These are phyloP conservation scores for Callithrix jacchus DNA, from an alignment of 2,113 vertebrate genomes.

Conservation along the genomic window DNA sequence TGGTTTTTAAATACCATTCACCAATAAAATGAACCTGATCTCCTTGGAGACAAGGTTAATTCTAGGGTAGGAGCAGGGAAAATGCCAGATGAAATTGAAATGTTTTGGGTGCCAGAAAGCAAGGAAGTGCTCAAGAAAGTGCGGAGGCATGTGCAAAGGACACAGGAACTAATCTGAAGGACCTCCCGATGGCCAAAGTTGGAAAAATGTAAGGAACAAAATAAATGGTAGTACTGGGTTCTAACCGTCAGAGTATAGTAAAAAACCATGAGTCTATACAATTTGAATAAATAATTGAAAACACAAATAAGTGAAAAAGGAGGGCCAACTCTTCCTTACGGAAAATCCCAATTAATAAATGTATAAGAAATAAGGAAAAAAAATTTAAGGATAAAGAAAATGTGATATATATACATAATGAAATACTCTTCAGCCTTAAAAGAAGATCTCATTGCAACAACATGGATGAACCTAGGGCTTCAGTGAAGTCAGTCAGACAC, in stretches of 20 bases:
- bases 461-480: neutral
- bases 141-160: neutral
- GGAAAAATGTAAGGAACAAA: neutral
- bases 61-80: neutral
- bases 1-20: neutral
- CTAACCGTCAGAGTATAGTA: neutral
- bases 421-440: neutral
- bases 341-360: neutral
- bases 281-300: slow-evolving; percentile 1
- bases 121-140: neutral
- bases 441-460: neutral
- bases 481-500: neutral
- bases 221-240: neutral
- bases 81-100: neutral
- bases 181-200: neutral
- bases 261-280: neutral
- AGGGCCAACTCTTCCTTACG: neutral
- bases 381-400: neutral
- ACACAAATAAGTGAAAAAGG: neutral
- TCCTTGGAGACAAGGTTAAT: neutral
- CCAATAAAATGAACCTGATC: neutral
- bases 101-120: neutral
- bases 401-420: neutral
- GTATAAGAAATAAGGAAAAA: neutral
- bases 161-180: neutral